Percentiles rank a stretch among this genome's conserved stretches.
phyloP scores from a whole-genome alignment of 2,797 vertebrate genomes.

The Rhincodon typus region DNA sequence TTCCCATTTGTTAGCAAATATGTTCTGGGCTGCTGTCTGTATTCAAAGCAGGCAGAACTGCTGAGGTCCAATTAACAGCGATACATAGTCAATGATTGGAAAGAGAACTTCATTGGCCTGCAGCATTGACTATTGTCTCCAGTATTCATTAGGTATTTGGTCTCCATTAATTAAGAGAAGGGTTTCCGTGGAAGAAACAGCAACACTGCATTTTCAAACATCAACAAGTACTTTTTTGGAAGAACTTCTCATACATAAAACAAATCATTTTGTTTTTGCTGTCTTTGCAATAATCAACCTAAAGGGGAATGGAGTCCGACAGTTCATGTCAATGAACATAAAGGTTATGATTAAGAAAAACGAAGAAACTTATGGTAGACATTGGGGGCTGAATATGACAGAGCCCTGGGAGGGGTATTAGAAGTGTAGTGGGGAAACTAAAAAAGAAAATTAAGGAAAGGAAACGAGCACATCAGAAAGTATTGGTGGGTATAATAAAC shows the following conservation, averaged over 20 bases:
- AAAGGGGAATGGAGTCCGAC: neutral
- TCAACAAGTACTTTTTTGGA: neutral
- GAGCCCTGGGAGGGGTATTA: too few species aligned
- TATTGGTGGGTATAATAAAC: too few species aligned
- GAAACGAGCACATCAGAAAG: too few species aligned
- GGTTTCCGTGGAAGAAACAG: neutral
- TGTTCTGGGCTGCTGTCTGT: neutral
- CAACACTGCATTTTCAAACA: neutral
- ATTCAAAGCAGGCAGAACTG: neutral
- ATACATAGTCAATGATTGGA: neutral
- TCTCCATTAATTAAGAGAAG: constrained; percentile 20
- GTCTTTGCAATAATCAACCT: neutral
- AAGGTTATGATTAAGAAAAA: too few species aligned
- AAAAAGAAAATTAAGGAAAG: too few species aligned
- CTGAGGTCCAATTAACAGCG: neutral
- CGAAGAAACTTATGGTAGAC: too few species aligned
- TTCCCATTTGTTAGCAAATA: neutral
- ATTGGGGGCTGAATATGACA: too few species aligned
- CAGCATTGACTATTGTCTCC: neutral
- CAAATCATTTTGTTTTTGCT: neutral
- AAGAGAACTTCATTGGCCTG: neutral
- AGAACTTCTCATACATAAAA: neutral
- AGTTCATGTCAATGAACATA: neutral
- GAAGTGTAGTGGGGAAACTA: too few species aligned
- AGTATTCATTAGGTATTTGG: neutral